Conservation (phyloP, 2,797 vertebrate genomes). For the Oryzias dopingdopingensis region DNA sequence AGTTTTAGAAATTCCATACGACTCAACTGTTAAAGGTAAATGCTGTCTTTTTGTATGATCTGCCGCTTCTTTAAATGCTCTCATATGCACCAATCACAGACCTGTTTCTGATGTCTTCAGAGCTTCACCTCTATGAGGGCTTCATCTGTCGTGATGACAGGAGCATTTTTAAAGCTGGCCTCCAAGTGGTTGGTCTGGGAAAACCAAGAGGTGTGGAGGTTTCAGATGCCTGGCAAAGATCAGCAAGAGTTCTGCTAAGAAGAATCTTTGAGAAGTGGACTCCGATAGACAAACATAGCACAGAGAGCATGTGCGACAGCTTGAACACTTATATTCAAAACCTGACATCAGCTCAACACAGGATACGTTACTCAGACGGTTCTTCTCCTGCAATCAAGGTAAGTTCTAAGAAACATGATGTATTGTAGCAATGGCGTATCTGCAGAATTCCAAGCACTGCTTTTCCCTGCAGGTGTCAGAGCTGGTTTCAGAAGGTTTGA, state of each 20-base stretch:
- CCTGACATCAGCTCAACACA: rapidly evolving
- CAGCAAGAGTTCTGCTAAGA: conserved; percentile 54
- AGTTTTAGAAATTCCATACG: rapidly evolving
- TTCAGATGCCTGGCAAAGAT: conserved; percentile 44
- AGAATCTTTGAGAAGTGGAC: conserved; percentile 61
- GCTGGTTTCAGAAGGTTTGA: conserved; percentile 55
- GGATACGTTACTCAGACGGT: rapidly evolving
- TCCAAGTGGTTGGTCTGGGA: rapidly evolving
- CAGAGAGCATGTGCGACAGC: conserved; percentile 7
- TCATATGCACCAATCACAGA: not conserved
- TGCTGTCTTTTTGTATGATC: too few species aligned
- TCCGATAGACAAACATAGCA: conserved; percentile 33
- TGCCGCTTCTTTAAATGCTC: not conserved
- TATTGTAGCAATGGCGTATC: not conserved
- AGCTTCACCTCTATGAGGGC: conserved; percentile 71
- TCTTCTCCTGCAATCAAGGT: conserved; percentile 13
- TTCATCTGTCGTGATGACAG: conserved; percentile 12
- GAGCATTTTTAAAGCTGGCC: rapidly evolving
- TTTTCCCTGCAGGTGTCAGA: conserved; percentile 41
- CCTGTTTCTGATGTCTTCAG: conserved; percentile 34
- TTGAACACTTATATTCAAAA: rapidly evolving
- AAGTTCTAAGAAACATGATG: conserved; percentile 2
- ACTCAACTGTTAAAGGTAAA: conserved; percentile 47
- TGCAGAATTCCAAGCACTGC: rapidly evolving
- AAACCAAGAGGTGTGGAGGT: not conserved